Conservation (phyloP, 2,888 invertebrate species). For the Ectemnius cavifrons region DNA sequence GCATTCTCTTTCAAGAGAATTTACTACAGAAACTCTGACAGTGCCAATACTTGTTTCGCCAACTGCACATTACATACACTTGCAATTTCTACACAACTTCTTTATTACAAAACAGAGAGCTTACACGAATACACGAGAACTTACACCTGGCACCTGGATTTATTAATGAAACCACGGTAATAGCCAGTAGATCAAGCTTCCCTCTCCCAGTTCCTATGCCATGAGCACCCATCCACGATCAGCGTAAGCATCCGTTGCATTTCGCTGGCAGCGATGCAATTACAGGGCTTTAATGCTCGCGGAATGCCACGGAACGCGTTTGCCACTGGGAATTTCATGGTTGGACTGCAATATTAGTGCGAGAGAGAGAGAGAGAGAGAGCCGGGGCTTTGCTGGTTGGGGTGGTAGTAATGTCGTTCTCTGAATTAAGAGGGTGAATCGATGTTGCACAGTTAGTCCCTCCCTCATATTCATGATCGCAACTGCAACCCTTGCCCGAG, state of each 20-base stretch:
- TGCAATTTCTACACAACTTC: too few species aligned
- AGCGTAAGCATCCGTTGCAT: constrained; percentile 56
- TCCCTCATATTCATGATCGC: constrained; percentile 17
- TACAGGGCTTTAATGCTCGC: constrained; percentile 70
- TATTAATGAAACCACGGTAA: neutral
- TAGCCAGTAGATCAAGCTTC: neutral
- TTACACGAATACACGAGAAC: too few species aligned
- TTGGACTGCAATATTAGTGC: constrained; percentile 66
- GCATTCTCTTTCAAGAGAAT: too few species aligned
- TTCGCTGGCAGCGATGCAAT: constrained; percentile 71
- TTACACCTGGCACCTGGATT: neutral
- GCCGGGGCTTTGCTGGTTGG: constrained; percentile 37
- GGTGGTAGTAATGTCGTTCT: constrained; percentile 56
- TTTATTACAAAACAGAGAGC: too few species aligned
- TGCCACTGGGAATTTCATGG: constrained; percentile 71
- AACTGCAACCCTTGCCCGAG: neutral
- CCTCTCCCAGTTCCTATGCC: neutral
- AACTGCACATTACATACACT: too few species aligned
- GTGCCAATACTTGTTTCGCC: too few species aligned
- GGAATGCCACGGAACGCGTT: constrained; percentile 65
- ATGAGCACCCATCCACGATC: neutral
- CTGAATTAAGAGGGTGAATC: constrained; percentile 64
- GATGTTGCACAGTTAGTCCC: constrained; percentile 44
- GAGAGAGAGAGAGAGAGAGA: too few species aligned
- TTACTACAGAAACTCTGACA: too few species aligned